These are phyloP conservation scores for Colletes gigas DNA, from an alignment of 1,140 invertebrate genomes.

Conservation along the genomic window DNA sequence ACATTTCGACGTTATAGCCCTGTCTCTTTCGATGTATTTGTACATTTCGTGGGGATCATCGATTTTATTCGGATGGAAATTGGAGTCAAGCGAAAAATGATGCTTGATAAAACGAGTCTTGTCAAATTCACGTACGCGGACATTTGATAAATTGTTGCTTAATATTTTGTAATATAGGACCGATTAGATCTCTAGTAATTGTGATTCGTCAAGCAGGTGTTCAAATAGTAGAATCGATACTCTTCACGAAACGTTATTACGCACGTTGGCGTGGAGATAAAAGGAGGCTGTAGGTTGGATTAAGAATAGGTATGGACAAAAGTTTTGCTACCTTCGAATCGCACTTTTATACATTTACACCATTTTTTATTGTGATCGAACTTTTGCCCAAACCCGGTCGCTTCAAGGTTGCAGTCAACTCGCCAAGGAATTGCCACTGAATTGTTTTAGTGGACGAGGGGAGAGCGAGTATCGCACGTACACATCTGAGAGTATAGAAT, in stretches of 20 bases:
- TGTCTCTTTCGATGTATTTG: conserved; percentile 30
- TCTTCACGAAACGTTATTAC: conserved; percentile 30
- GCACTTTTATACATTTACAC: conserved; percentile 77
- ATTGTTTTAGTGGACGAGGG: background rate
- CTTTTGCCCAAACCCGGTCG: conserved; percentile 62
- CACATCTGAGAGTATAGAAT: background rate
- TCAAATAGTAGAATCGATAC: conserved; percentile 5
- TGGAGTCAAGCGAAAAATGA: conserved; percentile 19
- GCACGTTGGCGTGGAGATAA: conserved; percentile 35
- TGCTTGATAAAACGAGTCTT: conserved; percentile 10
- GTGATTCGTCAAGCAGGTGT: conserved; percentile 28
- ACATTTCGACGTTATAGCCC: conserved; percentile 14
- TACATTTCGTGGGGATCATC: conserved; percentile 30
- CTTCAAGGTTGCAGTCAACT: background rate
- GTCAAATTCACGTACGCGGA: conserved; percentile 2
- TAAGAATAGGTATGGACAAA: conserved; percentile 56
- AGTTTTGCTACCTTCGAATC: conserved; percentile 53
- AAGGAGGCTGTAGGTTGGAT: conserved; percentile 28
- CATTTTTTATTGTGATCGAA: conserved; percentile 65
- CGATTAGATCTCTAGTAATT: conserved; percentile 25
- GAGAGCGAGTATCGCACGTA: conserved; percentile 21
- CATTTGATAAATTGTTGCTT: background rate
- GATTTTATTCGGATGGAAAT: conserved; percentile 13
- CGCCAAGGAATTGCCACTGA: conserved; percentile 45
- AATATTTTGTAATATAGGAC: conserved; percentile 47